These are phyloP conservation scores for Hippocampus mohnikei DNA, from an alignment of 2,113 vertebrate genomes.

Conservation along the genomic window DNA sequence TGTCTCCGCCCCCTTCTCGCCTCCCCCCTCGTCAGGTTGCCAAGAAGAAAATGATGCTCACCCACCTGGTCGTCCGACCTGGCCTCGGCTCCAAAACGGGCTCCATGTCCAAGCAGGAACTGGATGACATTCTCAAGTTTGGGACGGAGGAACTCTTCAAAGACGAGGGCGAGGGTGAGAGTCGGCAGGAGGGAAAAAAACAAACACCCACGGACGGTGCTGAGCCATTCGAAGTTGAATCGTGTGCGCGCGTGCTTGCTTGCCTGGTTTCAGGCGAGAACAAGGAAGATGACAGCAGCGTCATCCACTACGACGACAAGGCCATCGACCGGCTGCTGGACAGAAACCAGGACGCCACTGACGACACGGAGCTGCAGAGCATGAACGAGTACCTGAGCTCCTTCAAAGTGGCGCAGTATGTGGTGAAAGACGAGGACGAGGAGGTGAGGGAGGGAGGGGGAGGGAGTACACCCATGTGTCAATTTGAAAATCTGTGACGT, in stretches of 20 bases:
- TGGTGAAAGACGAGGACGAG: conserved; percentile 95
- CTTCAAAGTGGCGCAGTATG: conserved; percentile 97
- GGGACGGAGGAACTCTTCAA: conserved; percentile 95
- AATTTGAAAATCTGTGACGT: too few relatives aligned
- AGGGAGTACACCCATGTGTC: too few relatives aligned
- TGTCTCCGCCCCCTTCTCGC: not conserved
- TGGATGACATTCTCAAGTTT: conserved; percentile 97
- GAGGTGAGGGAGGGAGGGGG: conserved; percentile 65
- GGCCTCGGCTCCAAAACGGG: conserved; percentile 95
- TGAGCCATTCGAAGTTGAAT: not conserved
- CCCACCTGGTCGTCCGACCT: conserved; percentile 92
- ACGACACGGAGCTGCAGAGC: conserved; percentile 92
- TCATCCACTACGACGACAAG: conserved; percentile 96
- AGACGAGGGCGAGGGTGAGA: conserved; percentile 75
- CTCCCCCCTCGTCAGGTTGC: conserved; percentile 72
- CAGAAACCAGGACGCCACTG: conserved; percentile 90
- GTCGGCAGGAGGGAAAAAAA: too few relatives aligned
- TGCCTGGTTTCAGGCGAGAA: conserved; percentile 72
- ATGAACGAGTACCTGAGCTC: conserved; percentile 99
- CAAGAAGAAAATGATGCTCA: conserved; percentile 99
- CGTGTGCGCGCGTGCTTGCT: not conserved
- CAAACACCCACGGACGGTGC: not conserved
- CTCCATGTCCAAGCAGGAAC: conserved; percentile 97
- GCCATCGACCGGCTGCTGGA: conserved; percentile 90
- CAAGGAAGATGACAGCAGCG: conserved; percentile 93